phyloP scores from a whole-genome alignment of 2,797 vertebrate species.

The Anomalospiza imberbis region DNA sequence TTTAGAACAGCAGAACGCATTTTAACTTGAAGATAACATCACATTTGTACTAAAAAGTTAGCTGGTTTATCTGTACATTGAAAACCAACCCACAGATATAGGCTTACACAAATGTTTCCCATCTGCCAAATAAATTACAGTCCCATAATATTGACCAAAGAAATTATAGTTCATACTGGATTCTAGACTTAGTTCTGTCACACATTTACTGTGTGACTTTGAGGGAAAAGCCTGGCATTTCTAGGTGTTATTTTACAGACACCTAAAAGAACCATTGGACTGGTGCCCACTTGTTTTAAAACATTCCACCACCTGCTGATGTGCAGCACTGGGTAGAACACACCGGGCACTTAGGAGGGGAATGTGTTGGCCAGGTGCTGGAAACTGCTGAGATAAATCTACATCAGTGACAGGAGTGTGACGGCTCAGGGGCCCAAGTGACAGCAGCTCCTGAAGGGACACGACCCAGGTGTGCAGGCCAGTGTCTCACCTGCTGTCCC shows the following conservation, averaged over 20 bases:
- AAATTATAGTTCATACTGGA: not conserved
- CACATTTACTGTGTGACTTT: not conserved
- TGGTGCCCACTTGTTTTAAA: not conserved
- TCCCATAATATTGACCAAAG: not conserved
- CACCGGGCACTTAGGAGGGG: not conserved
- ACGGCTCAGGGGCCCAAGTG: not conserved
- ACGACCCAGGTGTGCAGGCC: not conserved
- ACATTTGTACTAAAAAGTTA: not conserved
- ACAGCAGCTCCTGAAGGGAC: not conserved
- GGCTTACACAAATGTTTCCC: not conserved
- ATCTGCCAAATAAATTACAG: not conserved
- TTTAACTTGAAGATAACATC: not conserved
- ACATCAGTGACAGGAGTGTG: not conserved
- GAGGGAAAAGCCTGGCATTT: not conserved
- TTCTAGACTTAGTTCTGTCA: not conserved
- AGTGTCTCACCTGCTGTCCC: slow-evolving; percentile 84
- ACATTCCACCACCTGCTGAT: not conserved
- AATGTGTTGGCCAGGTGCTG: not conserved
- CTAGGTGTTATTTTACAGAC: not conserved
- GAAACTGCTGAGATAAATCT: not conserved
- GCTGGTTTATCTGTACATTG: not conserved
- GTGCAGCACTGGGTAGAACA: not conserved
- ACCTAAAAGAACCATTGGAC: not conserved
- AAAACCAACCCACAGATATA: not conserved
- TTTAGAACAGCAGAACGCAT: not conserved